These are phyloP conservation scores for Penaeus vannamei DNA, from an alignment of 1,140 invertebrate species.

Conservation along the genomic window DNA sequence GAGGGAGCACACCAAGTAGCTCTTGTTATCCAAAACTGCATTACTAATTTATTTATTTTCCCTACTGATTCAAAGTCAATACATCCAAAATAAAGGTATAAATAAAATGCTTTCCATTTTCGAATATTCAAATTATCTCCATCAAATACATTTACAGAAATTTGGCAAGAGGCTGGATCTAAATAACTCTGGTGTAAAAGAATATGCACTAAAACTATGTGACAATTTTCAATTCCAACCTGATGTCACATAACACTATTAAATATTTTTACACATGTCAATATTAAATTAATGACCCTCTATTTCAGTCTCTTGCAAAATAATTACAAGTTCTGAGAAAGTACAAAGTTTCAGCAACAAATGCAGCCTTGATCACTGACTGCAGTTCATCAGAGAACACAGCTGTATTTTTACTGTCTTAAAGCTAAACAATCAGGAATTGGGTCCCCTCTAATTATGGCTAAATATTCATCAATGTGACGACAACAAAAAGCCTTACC, in stretches of 20 bases:
- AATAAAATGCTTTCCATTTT: slow-evolving; percentile 17
- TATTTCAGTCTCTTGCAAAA: slow-evolving; percentile 44
- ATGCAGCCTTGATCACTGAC: slow-evolving; percentile 1
- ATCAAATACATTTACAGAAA: slow-evolving; percentile 63
- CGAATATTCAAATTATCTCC: slow-evolving; percentile 62
- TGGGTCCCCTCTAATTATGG: too few species aligned
- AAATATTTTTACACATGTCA: slow-evolving; percentile 52
- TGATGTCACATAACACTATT: slow-evolving; percentile 40
- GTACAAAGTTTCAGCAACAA: slow-evolving; percentile 12
- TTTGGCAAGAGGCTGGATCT: slow-evolving; percentile 62
- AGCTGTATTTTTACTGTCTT: too few species aligned
- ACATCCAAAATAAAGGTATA: too few species aligned
- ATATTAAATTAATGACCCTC: slow-evolving; percentile 40
- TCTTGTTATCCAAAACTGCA: too few species aligned
- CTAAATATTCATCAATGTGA: too few species aligned
- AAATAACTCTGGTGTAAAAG: slow-evolving; percentile 62
- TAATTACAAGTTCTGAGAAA: slow-evolving; percentile 16
- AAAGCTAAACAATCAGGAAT: too few species aligned
- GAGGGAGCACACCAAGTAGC: too few species aligned
- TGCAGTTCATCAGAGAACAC: slow-evolving; percentile 12
- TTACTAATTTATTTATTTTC: too few species aligned
- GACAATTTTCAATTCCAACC: slow-evolving; percentile 34
- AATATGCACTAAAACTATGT: slow-evolving; percentile 58
- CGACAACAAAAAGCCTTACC: too few species aligned
- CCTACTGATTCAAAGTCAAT: too few species aligned